Evolutionary conservation across 2,888 invertebrate species (phyloP).

Genomic region (Halictus quadricinctus): DNA sequence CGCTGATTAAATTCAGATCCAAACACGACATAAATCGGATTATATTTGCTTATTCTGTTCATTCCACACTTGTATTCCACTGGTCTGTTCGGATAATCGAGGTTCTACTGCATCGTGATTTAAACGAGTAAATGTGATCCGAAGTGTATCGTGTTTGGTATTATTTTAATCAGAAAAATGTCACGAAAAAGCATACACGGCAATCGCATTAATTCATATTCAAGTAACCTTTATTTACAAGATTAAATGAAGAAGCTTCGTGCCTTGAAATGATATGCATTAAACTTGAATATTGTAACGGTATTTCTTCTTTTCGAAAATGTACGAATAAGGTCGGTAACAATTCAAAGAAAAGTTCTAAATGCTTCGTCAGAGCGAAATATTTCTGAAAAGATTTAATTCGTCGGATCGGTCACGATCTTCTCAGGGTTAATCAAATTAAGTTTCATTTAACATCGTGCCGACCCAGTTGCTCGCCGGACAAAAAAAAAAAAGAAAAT

Average conservation of each 20-base stretch:
- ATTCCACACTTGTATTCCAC: not conserved
- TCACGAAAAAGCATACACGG: not conserved
- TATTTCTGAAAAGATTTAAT: not conserved
- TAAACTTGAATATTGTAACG: too few species aligned
- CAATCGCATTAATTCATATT: too few species aligned
- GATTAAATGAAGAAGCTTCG: too few species aligned
- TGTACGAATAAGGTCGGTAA: not conserved
- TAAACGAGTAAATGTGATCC: too few species aligned
- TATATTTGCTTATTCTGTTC: not conserved
- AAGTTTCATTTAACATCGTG: slow-evolving; percentile 1
- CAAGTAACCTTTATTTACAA: not conserved
- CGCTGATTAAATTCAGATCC: not conserved
- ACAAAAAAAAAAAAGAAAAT: not conserved
- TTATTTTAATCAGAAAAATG: not conserved
- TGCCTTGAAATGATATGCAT: too few species aligned
- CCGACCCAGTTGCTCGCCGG: not conserved
- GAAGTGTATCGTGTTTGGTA: too few species aligned
- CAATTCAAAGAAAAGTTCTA: not conserved
- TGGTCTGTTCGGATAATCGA: too few species aligned
- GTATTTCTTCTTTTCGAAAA: not conserved
- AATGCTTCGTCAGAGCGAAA: not conserved
- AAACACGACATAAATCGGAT: not conserved
- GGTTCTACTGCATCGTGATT: too few species aligned
- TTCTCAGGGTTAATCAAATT: not conserved
- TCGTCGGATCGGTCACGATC: not conserved